Base-by-base conservation (phyloP, 2,113 vertebrate genomes). In the Boulengeromyrus knoepffleri region DNA sequence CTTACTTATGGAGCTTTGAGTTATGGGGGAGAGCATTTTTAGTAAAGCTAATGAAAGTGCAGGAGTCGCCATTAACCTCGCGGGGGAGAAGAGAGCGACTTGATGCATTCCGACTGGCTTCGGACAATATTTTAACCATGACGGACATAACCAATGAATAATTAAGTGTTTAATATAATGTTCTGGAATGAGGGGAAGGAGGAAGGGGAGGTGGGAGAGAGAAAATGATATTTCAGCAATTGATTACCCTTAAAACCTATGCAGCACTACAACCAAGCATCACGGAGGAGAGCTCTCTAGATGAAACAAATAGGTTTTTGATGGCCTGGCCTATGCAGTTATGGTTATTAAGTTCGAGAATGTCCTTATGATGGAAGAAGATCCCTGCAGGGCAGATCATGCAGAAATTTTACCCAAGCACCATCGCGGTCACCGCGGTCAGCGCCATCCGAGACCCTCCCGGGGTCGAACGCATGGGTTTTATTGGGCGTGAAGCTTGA, bases 141-240 rank as follows among this genome's bases (percentile, higher is more conserved):
- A 97, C 97, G 98, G 92, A 95, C 96, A 96, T 97, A 97, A 96
- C 95, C 95, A 95, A 98, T 98, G 97, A 99, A 99, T 99, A 99
- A 99, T 98, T 99, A 98, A 98, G 95, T 95, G 95, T 97, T 97
- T 97, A 96, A 99, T 98, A 98, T 97, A 97, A 97, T 95, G 95
- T 95, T 97, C 96, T 96, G 92, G 95, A 85, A 85, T 17, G 45
- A 46, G 42, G 45, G 83, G 45, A 46, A 10, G 83, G 91, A 90
- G 87, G 92, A 87, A 91, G 84, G 91, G 91, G 88, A 47, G 31
- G 6, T 49, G 50, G 52, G 89, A 89, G 70, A 89, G 96, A 94
- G 97, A 97, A 97, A 98, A 98, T 97, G 95, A 96, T 97, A 96
- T 98, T 97, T 97, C 96, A 95, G 93, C 96, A 97, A 96, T 94